Percentiles rank a stretch among this genome's conserved stretches.
These are phyloP conservation scores for Galerucella nymphaeae DNA, from an alignment of 2,888 invertebrate genomes.

Conservation along the genomic window DNA sequence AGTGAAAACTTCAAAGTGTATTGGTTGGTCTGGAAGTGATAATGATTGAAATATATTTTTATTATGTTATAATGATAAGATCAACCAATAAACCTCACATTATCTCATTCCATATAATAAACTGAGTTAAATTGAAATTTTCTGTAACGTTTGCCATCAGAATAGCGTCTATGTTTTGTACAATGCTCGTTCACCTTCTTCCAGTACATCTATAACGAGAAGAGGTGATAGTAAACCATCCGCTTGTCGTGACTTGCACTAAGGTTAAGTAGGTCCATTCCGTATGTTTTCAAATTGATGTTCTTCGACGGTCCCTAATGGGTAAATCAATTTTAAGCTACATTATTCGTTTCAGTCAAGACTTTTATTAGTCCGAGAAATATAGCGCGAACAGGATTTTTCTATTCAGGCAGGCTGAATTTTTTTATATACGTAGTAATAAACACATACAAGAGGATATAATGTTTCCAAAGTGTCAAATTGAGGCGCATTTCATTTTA, in stretches of 20 bases:
- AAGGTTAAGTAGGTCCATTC: conserved; percentile 32
- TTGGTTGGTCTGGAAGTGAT: too few species aligned
- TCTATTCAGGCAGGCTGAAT: too few species aligned
- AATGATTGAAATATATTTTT: too few species aligned
- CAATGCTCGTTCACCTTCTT: conserved; percentile 32
- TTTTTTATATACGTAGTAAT: too few species aligned
- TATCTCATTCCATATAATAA: neutral
- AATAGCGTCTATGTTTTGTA: conserved; percentile 13
- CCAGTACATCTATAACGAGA: conserved; percentile 30
- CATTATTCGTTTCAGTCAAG: neutral
- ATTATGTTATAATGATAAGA: too few species aligned
- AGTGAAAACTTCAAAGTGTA: too few species aligned
- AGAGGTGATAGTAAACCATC: conserved; percentile 32
- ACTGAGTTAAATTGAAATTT: neutral
- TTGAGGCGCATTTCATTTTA: too few species aligned
- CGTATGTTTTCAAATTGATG: conserved; percentile 29
- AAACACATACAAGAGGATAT: too few species aligned
- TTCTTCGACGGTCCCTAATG: conserved; percentile 22
- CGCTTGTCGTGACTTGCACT: conserved; percentile 31
- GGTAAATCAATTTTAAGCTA: conserved; percentile 14
- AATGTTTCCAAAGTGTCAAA: too few species aligned
- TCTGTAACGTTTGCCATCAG: neutral
- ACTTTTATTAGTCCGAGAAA: neutral
- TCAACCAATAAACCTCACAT: too few species aligned
- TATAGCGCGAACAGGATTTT: too few species aligned